These are phyloP conservation scores for Eristalis pertinax DNA, from an alignment of 2,888 invertebrate species.

Conservation along the genomic window DNA sequence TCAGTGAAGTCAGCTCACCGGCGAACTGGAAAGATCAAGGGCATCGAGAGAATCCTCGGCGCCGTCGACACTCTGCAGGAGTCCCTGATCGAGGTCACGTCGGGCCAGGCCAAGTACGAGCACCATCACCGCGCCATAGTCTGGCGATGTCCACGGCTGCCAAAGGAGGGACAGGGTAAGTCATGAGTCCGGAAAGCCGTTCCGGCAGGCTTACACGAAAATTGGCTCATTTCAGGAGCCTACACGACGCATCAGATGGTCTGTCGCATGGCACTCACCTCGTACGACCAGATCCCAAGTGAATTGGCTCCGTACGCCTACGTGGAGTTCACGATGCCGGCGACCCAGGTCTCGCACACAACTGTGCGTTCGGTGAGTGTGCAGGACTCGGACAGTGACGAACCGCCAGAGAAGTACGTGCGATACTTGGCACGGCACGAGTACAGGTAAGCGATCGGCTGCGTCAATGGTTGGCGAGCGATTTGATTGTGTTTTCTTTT, in stretches of 20 bases:
- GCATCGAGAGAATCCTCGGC: slow-evolving; percentile 94
- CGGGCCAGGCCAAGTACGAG: slow-evolving; percentile 98
- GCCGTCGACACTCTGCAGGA: slow-evolving; percentile 95
- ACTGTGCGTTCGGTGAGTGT: slow-evolving; percentile 97
- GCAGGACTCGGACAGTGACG: slow-evolving; percentile 91
- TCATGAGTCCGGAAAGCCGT: neutral
- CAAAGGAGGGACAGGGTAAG: slow-evolving; percentile 98
- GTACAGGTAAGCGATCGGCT: slow-evolving; percentile 86
- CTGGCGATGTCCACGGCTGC: slow-evolving; percentile 98
- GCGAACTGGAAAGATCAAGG: slow-evolving; percentile 94
- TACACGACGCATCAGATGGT: slow-evolving; percentile 98
- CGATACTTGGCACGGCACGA: slow-evolving; percentile 97
- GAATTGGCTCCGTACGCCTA: slow-evolving; percentile 92
- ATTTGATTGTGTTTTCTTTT: neutral
- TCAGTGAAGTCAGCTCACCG: slow-evolving; percentile 97
- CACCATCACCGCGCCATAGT: slow-evolving; percentile 98
- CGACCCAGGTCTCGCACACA: slow-evolving; percentile 96
- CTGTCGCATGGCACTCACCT: slow-evolving; percentile 96
- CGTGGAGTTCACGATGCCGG: slow-evolving; percentile 99
- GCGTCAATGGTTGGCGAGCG: neutral
- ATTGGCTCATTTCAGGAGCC: slow-evolving; percentile 86
- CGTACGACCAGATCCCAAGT: slow-evolving; percentile 98
- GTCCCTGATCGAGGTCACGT: slow-evolving; percentile 96
- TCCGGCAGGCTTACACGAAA: neutral
- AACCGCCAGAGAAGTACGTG: slow-evolving; percentile 99